Evolutionary conservation across 2,888 invertebrate species (phyloP).

Genomic region (Cheiracanthium punctorium): DNA sequence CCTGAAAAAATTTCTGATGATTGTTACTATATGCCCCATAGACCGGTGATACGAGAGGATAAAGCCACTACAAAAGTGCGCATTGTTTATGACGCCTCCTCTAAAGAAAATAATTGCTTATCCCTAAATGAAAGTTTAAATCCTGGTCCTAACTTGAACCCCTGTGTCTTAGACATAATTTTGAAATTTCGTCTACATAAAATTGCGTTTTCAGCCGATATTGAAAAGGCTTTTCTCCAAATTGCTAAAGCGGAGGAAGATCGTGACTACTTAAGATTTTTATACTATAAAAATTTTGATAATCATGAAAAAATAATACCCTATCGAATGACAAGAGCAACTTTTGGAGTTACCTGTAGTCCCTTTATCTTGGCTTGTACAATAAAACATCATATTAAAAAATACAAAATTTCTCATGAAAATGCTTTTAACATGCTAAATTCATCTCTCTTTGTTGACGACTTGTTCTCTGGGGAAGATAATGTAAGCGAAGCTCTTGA

Average conservation of each 20-base stretch:
- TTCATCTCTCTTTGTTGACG: background rate
- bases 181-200: slow-evolving; percentile 9
- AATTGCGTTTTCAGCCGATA: slow-evolving; percentile 25
- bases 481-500: background rate
- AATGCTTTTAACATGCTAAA: background rate
- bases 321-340: background rate
- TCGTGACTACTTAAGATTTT: slow-evolving; percentile 11
- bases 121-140: slow-evolving; percentile 5
- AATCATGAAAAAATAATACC: background rate
- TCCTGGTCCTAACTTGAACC: background rate
- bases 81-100: background rate
- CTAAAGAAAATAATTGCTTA: background rate
- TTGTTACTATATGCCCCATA: slow-evolving; percentile 2
- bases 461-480: background rate
- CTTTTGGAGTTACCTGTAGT: background rate
- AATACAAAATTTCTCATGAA: background rate
- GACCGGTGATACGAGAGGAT: background rate
- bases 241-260: slow-evolving; percentile 11
- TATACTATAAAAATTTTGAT: background rate
- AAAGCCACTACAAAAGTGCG: background rate
- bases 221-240: slow-evolving; percentile 13
- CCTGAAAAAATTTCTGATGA: background rate
- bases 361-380: background rate
- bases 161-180: slow-evolving; percentile 5
- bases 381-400: background rate